phyloP scores from a whole-genome alignment of 1,140 invertebrate species.

The Eueides isabella region DNA sequence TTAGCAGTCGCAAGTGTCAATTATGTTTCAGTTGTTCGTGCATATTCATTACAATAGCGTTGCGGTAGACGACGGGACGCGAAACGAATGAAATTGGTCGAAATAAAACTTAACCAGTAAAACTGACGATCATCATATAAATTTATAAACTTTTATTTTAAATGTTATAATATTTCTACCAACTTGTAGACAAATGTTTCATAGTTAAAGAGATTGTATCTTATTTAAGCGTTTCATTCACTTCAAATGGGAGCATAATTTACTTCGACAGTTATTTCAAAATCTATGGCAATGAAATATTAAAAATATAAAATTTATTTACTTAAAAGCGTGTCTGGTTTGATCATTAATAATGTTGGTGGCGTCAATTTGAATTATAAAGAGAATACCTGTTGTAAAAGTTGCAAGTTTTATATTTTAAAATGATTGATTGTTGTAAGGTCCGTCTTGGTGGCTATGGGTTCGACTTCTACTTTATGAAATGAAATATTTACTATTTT shows the following conservation, averaged over 20 bases:
- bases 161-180: neutral
- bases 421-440: too few species aligned
- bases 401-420: neutral
- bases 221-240: neutral
- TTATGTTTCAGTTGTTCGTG: neutral
- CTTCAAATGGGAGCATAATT: neutral
- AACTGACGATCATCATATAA: neutral
- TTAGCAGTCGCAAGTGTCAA: neutral
- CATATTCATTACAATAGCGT: neutral
- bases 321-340: slow-evolving; percentile 2
- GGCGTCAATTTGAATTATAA: slow-evolving; percentile 5
- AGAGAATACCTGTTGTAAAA: neutral
- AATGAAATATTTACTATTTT: too few species aligned
- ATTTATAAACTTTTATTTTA: neutral
- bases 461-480: too few species aligned
- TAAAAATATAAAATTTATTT: slow-evolving; percentile 6
- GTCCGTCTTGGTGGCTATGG: too few species aligned
- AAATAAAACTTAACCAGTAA: slow-evolving; percentile 7
- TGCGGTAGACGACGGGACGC: neutral
- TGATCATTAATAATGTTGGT: slow-evolving; percentile 6
- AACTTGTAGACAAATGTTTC: neutral
- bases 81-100: neutral
- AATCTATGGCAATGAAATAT: neutral
- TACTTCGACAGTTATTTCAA: neutral
- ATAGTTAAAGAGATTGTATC: neutral